Evolutionary conservation across 2,797 vertebrate species (phyloP), one percentile per base, ranked within the genome.

Genomic region (Chiroxiphia lanceolata): DNA sequence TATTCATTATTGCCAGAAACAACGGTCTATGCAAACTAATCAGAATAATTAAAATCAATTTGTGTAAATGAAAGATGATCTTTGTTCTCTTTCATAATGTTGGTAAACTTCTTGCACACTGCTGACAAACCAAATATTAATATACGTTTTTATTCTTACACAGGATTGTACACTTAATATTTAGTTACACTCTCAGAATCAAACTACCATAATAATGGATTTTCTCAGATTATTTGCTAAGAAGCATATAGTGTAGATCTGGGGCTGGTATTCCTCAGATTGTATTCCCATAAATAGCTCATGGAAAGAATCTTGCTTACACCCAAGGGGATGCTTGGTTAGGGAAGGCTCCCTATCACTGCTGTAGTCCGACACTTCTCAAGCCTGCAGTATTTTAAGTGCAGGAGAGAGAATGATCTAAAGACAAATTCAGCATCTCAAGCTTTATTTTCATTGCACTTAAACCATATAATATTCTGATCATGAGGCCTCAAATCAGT

Each of bases 21-120:
- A 92, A 78, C 2, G 2, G 44, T 36, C 60, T 84, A 61, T 33
- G 42, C 31, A 77, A 84, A 94, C 86, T 69, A 93, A 82, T 59
- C 36, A 42, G n/a, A 82, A 75, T 85, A 80, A 95, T 91, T 81
- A 64, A 85, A 89, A 92, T 51, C 18, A 61, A 59, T 75, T 92
- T 92, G 34, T 74, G 45, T 10, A 91, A 83, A 87, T 51, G 12
- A 91, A 93, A 77, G 36, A 31, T 57, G 4, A 65, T 20, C 34
- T 80, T 91, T 94, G 26, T 45, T 86, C 34, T 69, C 22, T 56
- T 90, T 74, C 20, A 18, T 80, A 33, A 70, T 85, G 36, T 84
- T 57, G 27, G 11, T 77, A 74, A 84, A 71, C 3, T 27, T 90
- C 79, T 68, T 64, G 19, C 36, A 47, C 45, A 33, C 42, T 70